Evolutionary conservation across 35 echinoderm and acorn worm genomes (phyloP).

Genomic region (Holothuria glaberrima): DNA sequence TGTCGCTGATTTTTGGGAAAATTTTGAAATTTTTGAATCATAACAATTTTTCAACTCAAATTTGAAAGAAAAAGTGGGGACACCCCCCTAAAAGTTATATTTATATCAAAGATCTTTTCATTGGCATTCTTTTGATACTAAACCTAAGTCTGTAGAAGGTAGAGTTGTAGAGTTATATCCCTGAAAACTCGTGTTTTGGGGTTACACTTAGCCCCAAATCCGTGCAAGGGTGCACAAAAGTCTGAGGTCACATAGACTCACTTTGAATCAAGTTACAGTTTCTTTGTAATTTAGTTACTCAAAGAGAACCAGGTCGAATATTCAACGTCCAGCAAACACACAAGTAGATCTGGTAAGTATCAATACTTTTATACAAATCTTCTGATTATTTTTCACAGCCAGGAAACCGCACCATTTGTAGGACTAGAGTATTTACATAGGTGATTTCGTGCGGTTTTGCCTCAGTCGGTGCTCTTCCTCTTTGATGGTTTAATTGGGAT

Average conservation of each 20-base stretch:
- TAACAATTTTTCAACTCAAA: too few species aligned
- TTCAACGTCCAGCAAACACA: not conserved
- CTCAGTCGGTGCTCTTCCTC: not conserved
- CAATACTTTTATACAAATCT: not conserved
- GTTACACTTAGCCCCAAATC: too few species aligned
- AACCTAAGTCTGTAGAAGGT: too few species aligned
- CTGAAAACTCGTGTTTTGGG: too few species aligned
- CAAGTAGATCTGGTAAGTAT: not conserved
- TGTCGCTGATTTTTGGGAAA: too few species aligned
- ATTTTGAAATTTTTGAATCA: too few species aligned
- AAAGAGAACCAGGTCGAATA: not conserved
- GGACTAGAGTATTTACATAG: not conserved
- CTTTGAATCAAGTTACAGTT: conserved; percentile 23
- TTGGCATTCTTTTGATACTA: too few species aligned
- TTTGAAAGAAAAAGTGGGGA: too few species aligned
- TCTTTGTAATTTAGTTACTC: not conserved
- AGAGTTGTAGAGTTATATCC: too few species aligned
- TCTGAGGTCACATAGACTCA: not conserved
- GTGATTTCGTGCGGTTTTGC: not conserved
- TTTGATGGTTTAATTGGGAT: not conserved
- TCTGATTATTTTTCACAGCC: not conserved
- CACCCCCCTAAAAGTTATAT: too few species aligned
- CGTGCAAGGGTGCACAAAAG: not conserved
- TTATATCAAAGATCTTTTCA: too few species aligned
- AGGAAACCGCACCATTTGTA: not conserved